Conservation (phyloP, 2,113 vertebrate genomes). For the Bothrops jararaca region DNA sequence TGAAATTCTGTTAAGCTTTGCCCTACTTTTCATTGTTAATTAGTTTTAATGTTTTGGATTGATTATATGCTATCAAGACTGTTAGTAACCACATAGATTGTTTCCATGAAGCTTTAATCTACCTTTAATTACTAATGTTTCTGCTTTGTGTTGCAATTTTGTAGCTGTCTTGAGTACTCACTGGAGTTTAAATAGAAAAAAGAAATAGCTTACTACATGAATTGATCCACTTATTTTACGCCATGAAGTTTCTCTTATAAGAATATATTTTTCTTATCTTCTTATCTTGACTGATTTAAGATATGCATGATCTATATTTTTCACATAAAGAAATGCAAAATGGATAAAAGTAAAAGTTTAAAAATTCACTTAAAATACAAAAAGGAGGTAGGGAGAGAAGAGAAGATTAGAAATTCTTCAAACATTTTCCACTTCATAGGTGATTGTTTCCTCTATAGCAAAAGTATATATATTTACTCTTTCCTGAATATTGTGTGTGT, state of each 20-base stretch:
- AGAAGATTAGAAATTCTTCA: not conserved
- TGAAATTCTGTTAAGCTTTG: not conserved
- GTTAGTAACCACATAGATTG: not conserved
- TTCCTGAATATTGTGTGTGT: not conserved
- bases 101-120: not conserved
- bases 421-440: not conserved
- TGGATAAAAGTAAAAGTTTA: not conserved
- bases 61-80: not conserved
- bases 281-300: not conserved
- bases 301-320: not conserved
- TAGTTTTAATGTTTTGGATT: not conserved
- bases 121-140: not conserved
- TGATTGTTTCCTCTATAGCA: constrained; percentile 4
- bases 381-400: not conserved
- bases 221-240: not conserved
- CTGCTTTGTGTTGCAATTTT: not conserved
- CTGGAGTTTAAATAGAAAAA: not conserved
- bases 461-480: constrained; percentile 27
- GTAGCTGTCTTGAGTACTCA: not conserved
- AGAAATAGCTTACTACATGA: not conserved
- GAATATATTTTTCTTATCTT: not conserved
- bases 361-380: not conserved
- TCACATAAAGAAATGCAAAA: not conserved
- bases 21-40: not conserved
- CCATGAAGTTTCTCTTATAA: not conserved